Base-by-base conservation (phyloP, 2,113 vertebrate genomes). In the Ceyx margarethae region DNA sequence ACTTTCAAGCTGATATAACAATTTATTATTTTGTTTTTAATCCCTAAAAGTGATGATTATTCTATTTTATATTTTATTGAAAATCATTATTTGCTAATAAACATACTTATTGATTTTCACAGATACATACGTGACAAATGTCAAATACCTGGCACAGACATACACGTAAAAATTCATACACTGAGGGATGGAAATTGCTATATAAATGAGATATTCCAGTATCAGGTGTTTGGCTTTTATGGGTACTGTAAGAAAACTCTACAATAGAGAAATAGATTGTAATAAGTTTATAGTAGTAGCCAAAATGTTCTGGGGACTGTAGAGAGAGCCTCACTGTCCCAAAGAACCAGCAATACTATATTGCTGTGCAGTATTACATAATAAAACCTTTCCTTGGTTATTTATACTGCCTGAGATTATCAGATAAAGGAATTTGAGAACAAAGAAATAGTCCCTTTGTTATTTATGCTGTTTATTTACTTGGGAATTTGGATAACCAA, bases 1-100 rank as follows among this genome's bases (percentile, higher is more conserved):
- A 83, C 96, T 96, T 94, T 87, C 43, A 71, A 94, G 62, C 80
- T 88, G 88, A 91, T 94, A 92, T 96, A 95, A 77, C 57, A 86
- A 73, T 91, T 31, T 69, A 28, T 75, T 12, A 18, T 25, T 17
- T 22, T 45, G 42, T 76, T 62, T 60, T 58, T 62, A 65, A 71
- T 93, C 25, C 71, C 54, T 48, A 26, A 87, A 95, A 96, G 67
- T 83, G 91, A 95, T 96, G 79, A 91, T 76, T 88, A 67, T 66
- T 93, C 67, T 86, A 60, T 85, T 91, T 87, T 90, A 92, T 86
- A 77, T 90, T 91, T 89, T 74, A 74, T 65, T 73, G 33, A 29
- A 31, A 80, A 56, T 23, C 17, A 11, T 95, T 96, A 89, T 82
- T 81, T 77, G 50, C 45, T 81, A 56, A 80, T 89, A 90, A 94